A percentile compares a stretch with the other conserved stretches of the same genome.
Conservation (phyloP, 2,113 vertebrate species). For the Lipotes vexillifer region DNA sequence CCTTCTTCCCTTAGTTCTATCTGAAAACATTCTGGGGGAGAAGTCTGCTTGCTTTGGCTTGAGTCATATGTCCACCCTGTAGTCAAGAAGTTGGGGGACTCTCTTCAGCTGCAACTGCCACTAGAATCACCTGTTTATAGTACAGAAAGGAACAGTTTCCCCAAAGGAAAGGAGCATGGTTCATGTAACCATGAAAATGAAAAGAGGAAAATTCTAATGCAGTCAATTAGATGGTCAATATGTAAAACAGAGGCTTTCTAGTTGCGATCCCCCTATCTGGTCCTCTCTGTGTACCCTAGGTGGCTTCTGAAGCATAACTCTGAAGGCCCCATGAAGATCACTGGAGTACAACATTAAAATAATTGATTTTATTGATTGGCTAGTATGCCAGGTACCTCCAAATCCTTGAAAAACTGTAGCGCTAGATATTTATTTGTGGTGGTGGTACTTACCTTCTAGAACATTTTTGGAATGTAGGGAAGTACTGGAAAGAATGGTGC, state of each 20-base stretch:
- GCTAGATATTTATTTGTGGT: background rate
- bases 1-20: background rate
- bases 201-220: background rate
- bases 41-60: background rate
- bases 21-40: background rate
- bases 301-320: background rate
- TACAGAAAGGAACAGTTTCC: background rate
- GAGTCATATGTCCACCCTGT: background rate
- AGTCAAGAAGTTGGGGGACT: slow-evolving; percentile 2
- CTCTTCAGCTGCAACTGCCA: background rate
- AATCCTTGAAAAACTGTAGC: background rate
- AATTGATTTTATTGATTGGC: background rate
- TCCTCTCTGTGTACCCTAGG: background rate
- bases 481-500: background rate
- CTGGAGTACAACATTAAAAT: background rate
- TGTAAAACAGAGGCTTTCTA: background rate
- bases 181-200: background rate
- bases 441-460: background rate
- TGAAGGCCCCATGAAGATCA: background rate
- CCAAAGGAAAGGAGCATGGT: background rate
- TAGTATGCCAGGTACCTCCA: background rate
- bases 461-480: background rate
- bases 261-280: background rate
- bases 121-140: background rate
- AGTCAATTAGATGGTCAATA: background rate